Conservation (phyloP, 2,113 vertebrate genomes). For the Promerops cafer region DNA sequence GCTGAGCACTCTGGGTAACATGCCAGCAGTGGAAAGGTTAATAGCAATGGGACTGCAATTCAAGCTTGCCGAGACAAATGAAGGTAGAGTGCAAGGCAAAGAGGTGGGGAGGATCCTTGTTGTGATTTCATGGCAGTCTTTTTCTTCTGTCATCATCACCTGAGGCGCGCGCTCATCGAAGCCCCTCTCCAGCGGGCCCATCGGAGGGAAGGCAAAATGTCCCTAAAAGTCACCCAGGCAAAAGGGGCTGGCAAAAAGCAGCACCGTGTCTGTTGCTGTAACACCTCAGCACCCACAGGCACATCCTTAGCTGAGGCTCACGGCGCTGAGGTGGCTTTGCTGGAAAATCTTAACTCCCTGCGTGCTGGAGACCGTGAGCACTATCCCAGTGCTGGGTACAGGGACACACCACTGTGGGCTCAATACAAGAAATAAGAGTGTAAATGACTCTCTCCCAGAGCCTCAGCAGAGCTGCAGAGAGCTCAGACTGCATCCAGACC, state of each 20-base stretch:
- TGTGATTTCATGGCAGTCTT: background rate
- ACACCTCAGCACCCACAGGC: constrained; percentile 10
- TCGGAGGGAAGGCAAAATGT: background rate
- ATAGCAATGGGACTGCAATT: constrained; percentile 31
- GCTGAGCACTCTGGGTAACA: background rate
- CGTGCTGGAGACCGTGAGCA: background rate
- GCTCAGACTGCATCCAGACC: background rate
- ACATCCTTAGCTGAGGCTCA: background rate
- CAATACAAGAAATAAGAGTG: accelerated
- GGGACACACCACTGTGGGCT: background rate
- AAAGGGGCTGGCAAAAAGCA: background rate
- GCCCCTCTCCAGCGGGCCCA: background rate
- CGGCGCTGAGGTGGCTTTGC: background rate
- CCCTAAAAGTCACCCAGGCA: background rate
- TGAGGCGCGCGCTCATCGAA: accelerated
- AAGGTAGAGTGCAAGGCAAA: background rate
- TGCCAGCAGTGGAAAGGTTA: constrained; percentile 44
- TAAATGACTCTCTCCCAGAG: accelerated
- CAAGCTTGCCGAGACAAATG: background rate
- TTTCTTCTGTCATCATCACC: background rate
- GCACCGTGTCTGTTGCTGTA: background rate
- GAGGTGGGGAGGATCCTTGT: background rate
- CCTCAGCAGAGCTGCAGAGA: background rate
- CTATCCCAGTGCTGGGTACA: background rate
- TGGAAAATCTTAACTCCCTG: constrained; percentile 4